phyloP scores from a whole-genome alignment of 2,888 invertebrate species.

The Troides oblongomaculatus region DNA sequence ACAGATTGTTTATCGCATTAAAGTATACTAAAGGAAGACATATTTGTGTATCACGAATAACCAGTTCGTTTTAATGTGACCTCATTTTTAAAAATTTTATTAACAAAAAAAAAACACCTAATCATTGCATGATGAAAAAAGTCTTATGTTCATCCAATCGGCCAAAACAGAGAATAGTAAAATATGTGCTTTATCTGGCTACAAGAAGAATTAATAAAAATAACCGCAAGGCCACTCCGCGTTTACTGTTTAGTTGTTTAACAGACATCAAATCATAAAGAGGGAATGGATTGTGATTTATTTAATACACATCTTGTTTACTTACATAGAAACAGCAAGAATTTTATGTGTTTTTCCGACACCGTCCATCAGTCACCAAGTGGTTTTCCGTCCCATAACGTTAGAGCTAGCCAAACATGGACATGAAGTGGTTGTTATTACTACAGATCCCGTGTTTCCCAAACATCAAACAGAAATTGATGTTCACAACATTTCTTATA shows the following conservation, averaged over 20 bases:
- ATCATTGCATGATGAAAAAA: too few species aligned
- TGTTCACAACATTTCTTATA: conserved; percentile 17
- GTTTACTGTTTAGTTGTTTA: neutral
- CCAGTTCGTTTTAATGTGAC: too few species aligned
- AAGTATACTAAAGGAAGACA: too few species aligned
- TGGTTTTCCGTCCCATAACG: neutral
- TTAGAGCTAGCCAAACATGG: conserved; percentile 1
- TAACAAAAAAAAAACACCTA: too few species aligned
- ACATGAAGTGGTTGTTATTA: conserved; percentile 5
- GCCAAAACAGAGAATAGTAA: too few species aligned
- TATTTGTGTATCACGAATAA: too few species aligned
- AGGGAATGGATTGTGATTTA: neutral
- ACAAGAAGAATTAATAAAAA: too few species aligned
- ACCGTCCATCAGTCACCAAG: conserved; percentile 3
- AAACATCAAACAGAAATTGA: conserved; percentile 3
- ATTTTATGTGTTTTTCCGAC: neutral
- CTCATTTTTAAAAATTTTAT: too few species aligned
- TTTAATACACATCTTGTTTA: neutral
- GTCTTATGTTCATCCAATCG: too few species aligned
- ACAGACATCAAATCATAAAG: neutral
- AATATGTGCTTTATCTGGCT: too few species aligned
- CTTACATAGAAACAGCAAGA: neutral
- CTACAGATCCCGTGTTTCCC: neutral
- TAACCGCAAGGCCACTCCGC: neutral
- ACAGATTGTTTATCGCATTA: too few species aligned